These are phyloP conservation scores for Apantesis nais DNA, from an alignment of 2,888 invertebrate species.

Conservation along the genomic window DNA sequence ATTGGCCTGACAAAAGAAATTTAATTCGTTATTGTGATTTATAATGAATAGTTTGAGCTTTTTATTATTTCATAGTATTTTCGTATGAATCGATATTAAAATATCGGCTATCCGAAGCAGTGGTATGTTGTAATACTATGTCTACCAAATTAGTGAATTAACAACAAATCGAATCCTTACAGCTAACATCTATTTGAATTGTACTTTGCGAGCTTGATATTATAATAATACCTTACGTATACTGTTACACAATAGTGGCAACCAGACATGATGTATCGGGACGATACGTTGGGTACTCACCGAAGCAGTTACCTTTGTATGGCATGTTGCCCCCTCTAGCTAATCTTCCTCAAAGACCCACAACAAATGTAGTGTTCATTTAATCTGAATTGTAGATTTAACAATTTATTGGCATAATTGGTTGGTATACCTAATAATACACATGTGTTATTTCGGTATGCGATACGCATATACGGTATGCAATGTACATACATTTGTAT, in stretches of 20 bases:
- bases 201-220: neutral
- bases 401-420: neutral
- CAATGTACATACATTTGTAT: neutral
- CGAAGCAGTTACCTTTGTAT: neutral
- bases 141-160: neutral
- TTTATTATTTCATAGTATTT: neutral
- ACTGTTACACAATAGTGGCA: neutral
- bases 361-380: neutral
- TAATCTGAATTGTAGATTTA: neutral
- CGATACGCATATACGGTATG: neutral
- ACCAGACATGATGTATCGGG: too few species aligned
- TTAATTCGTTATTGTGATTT: neutral
- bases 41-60: neutral
- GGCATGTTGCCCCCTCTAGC: neutral
- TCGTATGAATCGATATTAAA: neutral
- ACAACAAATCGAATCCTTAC: neutral
- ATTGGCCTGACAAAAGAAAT: neutral
- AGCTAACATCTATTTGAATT: neutral
- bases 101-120: neutral
- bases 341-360: neutral
- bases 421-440: too few species aligned
- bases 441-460: neutral
- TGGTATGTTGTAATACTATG: neutral
- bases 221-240: neutral
- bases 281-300: neutral